Evolutionary conservation across 2,888 invertebrate species (phyloP).

Genomic region (Drosophila flavopinicola): DNA sequence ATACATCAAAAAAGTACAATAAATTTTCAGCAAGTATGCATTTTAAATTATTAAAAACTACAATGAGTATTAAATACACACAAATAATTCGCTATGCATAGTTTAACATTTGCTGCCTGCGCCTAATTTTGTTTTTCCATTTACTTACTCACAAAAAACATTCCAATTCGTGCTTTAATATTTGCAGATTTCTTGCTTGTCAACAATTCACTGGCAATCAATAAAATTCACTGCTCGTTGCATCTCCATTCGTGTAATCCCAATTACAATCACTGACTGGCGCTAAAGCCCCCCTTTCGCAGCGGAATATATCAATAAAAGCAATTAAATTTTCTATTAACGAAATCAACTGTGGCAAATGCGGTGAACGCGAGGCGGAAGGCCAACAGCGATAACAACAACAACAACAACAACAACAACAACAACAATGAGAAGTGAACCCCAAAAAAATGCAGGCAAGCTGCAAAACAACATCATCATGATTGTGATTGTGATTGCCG

Average conservation of each 20-base stretch:
- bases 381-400: conserved; percentile 20
- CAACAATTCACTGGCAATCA: conserved; percentile 42
- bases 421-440: conserved; percentile 21
- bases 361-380: conserved; percentile 18
- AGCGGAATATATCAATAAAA: conserved; percentile 69
- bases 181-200: conserved; percentile 14
- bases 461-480: conserved; percentile 49
- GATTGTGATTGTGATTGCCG: conserved; percentile 41
- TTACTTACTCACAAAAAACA: neutral
- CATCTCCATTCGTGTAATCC: conserved; percentile 52
- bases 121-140: neutral
- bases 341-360: conserved; percentile 65
- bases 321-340: conserved; percentile 79
- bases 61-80: neutral
- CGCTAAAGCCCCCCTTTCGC: conserved; percentile 10
- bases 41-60: too few species aligned
- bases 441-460: conserved; percentile 33
- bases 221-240: conserved; percentile 49
- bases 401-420: conserved; percentile 21
- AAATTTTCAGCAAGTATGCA: too few species aligned
- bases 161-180: conserved; percentile 12
- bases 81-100: neutral
- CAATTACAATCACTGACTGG: conserved; percentile 49
- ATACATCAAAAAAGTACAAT: too few species aligned
- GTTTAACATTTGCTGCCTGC: neutral